Conservation (phyloP, 2,113 vertebrate species). For the Terrapene triunguis region DNA sequence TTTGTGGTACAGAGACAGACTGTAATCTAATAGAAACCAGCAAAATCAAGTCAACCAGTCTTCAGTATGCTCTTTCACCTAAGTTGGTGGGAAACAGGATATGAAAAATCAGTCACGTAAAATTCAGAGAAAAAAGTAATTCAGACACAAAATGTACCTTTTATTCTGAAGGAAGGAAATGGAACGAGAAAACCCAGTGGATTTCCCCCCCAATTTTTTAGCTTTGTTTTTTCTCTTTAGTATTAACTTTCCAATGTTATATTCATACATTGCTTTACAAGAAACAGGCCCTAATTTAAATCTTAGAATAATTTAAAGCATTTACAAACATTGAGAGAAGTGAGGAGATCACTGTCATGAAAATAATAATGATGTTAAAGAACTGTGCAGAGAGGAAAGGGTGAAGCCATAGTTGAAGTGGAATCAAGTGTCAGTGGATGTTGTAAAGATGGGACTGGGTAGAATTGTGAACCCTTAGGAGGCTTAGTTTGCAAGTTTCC, state of each 20-base stretch:
- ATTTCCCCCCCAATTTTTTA: conserved; percentile 50
- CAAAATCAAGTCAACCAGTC: background rate
- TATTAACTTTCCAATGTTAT: fast-evolving
- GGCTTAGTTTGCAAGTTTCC: background rate
- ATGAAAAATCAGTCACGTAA: conserved; percentile 27
- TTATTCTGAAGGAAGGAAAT: conserved; percentile 1
- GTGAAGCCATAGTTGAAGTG: background rate
- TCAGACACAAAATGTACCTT: background rate
- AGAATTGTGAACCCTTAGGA: background rate
- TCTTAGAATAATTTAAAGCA: fast-evolving
- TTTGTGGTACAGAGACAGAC: conserved; percentile 7
- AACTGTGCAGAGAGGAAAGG: background rate
- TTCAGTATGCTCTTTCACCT: fast-evolving
- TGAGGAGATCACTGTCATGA: background rate
- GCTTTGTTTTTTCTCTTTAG: background rate
- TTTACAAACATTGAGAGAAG: background rate
- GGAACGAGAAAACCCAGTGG: background rate
- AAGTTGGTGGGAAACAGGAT: conserved; percentile 49
- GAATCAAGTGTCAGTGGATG: background rate
- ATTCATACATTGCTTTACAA: background rate
- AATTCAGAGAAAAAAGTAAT: conserved; percentile 28
- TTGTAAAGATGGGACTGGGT: background rate
- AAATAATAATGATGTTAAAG: background rate
- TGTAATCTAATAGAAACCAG: background rate
- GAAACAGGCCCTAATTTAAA: background rate